Conservation (phyloP, 2,797 vertebrate genomes). For the Sebastes paucispinis region DNA sequence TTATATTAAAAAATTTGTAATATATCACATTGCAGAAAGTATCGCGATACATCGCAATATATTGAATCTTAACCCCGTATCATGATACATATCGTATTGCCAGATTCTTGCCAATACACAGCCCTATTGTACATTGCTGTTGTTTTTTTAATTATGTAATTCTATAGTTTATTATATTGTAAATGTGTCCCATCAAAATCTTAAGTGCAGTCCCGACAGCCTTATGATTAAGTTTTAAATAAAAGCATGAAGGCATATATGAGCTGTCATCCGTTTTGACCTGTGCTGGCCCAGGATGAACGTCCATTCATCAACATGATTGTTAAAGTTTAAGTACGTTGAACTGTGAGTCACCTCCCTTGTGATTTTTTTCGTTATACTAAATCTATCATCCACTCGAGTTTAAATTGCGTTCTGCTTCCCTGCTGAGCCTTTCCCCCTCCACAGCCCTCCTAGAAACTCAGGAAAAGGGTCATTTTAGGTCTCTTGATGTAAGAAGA, state of each 20-base stretch:
- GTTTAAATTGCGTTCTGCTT: background rate
- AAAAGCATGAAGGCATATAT: constrained; percentile 2
- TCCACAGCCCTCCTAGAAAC: background rate
- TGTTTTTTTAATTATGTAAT: background rate
- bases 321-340: constrained; percentile 3
- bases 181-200: background rate
- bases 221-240: background rate
- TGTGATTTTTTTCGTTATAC: constrained; percentile 16
- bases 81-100: too few species aligned
- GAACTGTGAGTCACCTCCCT: constrained; percentile 14
- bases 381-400: constrained; percentile 22
- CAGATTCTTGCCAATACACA: too few species aligned
- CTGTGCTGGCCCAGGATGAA: constrained; percentile 10
- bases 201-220: background rate
- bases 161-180: background rate
- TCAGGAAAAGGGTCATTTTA: background rate
- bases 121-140: background rate
- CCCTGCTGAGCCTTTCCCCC: background rate
- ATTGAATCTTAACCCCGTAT: too few species aligned
- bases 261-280: constrained; percentile 27
- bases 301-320: constrained; percentile 32
- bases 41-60: fast-evolving
- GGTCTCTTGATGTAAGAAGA: background rate
- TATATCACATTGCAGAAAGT: fast-evolving
- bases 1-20: fast-evolving